Conservation (phyloP, 2,113 vertebrate genomes). For the Epinephelus moara region DNA sequence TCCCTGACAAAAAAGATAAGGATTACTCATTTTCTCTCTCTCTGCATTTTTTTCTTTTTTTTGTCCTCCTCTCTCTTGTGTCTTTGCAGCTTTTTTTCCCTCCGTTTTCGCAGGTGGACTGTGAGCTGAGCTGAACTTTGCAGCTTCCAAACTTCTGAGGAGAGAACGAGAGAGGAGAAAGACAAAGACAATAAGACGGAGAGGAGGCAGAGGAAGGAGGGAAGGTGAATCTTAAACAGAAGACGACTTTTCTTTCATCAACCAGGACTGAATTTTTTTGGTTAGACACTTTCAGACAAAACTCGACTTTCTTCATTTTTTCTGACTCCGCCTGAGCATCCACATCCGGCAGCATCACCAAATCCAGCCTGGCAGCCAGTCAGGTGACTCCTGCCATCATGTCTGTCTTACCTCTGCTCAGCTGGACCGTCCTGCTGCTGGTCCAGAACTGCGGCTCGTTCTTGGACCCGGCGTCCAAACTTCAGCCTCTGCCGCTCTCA, state of each 20-base stretch:
- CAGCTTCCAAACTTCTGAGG: slow-evolving; percentile 65
- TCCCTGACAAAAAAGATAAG: slow-evolving; percentile 69
- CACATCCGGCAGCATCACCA: slow-evolving; percentile 35
- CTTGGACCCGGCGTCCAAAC: slow-evolving; percentile 16
- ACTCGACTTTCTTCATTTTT: slow-evolving; percentile 16
- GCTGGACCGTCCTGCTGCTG: slow-evolving; percentile 91
- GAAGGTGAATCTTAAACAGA: neutral
- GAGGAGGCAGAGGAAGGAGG: slow-evolving; percentile 2
- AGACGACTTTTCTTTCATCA: slow-evolving; percentile 1
- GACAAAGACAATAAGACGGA: slow-evolving; percentile 40
- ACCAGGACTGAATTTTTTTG: slow-evolving; percentile 24
- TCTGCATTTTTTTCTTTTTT: slow-evolving; percentile 26
- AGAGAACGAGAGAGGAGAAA: slow-evolving; percentile 29
- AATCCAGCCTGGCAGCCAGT: slow-evolving; percentile 48
- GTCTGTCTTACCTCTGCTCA: slow-evolving; percentile 87
- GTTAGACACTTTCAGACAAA: neutral
- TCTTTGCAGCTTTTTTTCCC: slow-evolving; percentile 58
- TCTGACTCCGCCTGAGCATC: neutral
- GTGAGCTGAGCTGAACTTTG: slow-evolving; percentile 66
- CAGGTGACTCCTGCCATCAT: slow-evolving; percentile 83
- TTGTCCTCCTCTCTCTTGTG: slow-evolving; percentile 52
- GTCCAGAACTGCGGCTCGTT: slow-evolving; percentile 76
- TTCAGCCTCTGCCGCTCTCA: neutral
- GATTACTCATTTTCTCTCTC: slow-evolving; percentile 77
- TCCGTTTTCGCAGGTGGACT: slow-evolving; percentile 71